phyloP scores from a whole-genome alignment of 2,888 invertebrate species.

The Stegophylla sp. region DNA sequence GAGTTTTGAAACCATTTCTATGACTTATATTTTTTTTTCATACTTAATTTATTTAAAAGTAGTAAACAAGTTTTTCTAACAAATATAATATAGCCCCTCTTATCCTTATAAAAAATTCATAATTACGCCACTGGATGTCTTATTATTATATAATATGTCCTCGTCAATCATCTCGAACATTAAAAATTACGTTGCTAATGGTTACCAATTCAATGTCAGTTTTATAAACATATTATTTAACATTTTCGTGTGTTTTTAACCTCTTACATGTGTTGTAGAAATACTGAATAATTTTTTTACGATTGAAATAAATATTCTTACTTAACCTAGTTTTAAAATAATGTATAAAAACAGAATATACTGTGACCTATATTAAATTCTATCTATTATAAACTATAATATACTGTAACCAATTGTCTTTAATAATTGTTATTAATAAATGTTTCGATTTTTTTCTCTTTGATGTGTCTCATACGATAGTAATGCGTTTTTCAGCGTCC shows the following conservation, averaged over 20 bases:
- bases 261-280: neutral
- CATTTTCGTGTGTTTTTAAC: too few relatives aligned
- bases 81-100: too few relatives aligned
- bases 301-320: neutral
- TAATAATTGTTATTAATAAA: constrained; percentile 18
- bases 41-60: too few relatives aligned
- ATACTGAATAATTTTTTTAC: neutral
- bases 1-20: too few relatives aligned
- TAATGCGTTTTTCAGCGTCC: constrained; percentile 4
- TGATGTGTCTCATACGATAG: neutral
- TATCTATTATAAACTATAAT: neutral
- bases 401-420: neutral
- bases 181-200: neutral
- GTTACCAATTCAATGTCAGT: too few relatives aligned
- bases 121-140: too few relatives aligned
- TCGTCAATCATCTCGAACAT: too few relatives aligned
- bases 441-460: neutral
- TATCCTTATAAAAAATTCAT: too few relatives aligned
- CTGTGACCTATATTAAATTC: neutral
- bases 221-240: too few relatives aligned
- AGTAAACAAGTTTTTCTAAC: too few relatives aligned
- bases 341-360: neutral
- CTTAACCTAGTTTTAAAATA: neutral
- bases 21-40: too few relatives aligned
- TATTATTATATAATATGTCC: too few relatives aligned